Evolutionary conservation across 2,797 vertebrate genomes (phyloP), one percentile per base, ranked within the genome.

Genomic region (Etheostoma nigrum): DNA sequence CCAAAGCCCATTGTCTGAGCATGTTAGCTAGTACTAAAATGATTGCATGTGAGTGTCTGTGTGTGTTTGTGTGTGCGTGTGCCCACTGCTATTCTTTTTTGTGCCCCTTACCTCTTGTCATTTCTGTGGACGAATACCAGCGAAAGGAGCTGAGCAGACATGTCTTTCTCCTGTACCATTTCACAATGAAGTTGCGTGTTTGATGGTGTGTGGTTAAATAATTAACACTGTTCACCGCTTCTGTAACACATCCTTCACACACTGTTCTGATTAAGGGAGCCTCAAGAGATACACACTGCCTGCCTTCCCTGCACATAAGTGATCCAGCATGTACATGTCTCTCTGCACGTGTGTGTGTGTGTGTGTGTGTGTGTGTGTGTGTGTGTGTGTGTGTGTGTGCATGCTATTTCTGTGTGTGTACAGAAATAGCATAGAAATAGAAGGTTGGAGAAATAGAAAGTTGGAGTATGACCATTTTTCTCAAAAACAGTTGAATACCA

Each of bases 211-310:
- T 52, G 51, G 78, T 79, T 93, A 88, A 94, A 94, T 93, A 93
- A 93, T 94, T 92, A 92, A 94, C 74, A 58, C 74, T 88, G 73
- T 86, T 86, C 70, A 74, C 84, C 23, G 66, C 82, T 83, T 84
- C 74, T 82, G 88, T 78, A 87, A 86, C 85, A 88, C 84, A 88
- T 93, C 72, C 75, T 69, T 92, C 88, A 89, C 81, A 81, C 70
- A 57, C 76, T 84, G 86, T 92, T 93, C 83, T 92, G 90, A 93
- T 94, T 90, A 92, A 91, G 72, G 25, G 23, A 74, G 76, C 75
- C 84, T 72, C 75, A 44, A 75, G 87, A 90, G 90, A 91, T 75
- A 49, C 59, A 83, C 74, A 78, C 55, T 51, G 68, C 61, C 77
- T 76, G 71, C 57, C 42, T 49, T 33, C 51, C 14, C 59, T 70